Base-by-base conservation (phyloP, 1,140 invertebrate species). In the Leptestheria dahalacensis region DNA sequence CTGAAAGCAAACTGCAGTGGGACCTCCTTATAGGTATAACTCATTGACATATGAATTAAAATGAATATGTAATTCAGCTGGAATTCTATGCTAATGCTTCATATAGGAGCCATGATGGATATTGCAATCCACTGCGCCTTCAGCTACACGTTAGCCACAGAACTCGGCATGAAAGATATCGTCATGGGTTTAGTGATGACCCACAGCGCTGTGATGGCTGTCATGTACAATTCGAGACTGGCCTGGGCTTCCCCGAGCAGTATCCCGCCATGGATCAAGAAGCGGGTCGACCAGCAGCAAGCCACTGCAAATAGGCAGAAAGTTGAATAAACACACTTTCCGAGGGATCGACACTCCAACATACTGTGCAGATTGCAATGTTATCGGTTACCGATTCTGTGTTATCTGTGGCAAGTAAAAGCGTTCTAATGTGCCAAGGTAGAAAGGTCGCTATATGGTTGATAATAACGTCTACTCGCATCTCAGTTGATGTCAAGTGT, bases 11-110 rank as follows among this genome's bases (percentile, higher is more conserved):
- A 47, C 20, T 58, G 12, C 23, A 50, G 20, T 61, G 33, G 21
- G 26, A 59, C 21, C 52, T 61, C 24, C 26, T 61, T 11, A n/a
- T 61, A 11, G 60, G 60, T 61, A 61, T n/a, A n/a, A n/a, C n/a
- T n/a, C n/a, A n/a, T n/a, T n/a, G n/a, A n/a, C n/a, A n/a, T n/a
- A n/a, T n/a, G n/a, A n/a, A n/a, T n/a, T n/a, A n/a, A n/a, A n/a
- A n/a, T n/a, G n/a, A n/a, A n/a, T n/a, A n/a, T n/a, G n/a, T n/a
- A n/a, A n/a, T n/a, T n/a, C n/a, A n/a, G n/a, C n/a, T n/a, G n/a
- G n/a, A n/a, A n/a, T n/a, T n/a, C n/a, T n/a, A n/a, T n/a, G n/a
- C n/a, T n/a, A n/a, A n/a, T n/a, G n/a, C n/a, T n/a, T 59, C 15
- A 52, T 48, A 21, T 24, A 61, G 60, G 60, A 6, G 25, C 60